Percentiles rank a stretch among this genome's conserved stretches.
phyloP scores from a whole-genome alignment of 2,113 vertebrate species.

The Strigops habroptila region DNA sequence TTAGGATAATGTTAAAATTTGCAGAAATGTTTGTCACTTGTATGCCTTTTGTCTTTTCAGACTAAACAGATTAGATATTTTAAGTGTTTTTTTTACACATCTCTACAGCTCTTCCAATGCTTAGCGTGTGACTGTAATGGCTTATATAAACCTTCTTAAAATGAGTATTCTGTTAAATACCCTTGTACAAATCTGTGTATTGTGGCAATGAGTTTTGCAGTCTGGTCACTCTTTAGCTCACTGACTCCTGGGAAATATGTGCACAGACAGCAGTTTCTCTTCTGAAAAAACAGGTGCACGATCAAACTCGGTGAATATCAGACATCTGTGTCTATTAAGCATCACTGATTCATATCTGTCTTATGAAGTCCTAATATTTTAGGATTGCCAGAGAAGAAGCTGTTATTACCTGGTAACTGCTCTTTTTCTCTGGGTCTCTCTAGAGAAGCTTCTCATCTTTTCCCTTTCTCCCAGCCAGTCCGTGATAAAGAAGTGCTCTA shows the following conservation, averaged over 20 bases:
- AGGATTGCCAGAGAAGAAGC: neutral
- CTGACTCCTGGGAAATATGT: slow-evolving; percentile 30
- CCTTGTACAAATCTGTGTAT: neutral
- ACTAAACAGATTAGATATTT: neutral
- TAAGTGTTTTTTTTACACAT: neutral
- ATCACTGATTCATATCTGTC: neutral
- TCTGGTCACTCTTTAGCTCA: neutral
- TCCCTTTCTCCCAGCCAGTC: neutral
- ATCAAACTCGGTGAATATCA: neutral
- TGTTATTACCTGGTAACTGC: neutral
- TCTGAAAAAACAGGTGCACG: neutral
- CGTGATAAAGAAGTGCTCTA: neutral
- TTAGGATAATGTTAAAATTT: neutral
- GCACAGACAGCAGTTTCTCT: slow-evolving; percentile 2
- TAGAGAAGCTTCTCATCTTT: neutral
- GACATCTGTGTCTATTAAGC: neutral
- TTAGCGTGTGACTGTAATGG: neutral
- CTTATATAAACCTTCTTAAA: neutral
- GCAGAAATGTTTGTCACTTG: neutral
- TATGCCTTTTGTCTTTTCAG: neutral
- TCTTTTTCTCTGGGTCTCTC: neutral
- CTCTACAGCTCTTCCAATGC: neutral
- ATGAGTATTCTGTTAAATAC: neutral
- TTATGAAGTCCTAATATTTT: neutral
- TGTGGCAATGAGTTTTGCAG: neutral